Evolutionary conservation across 2,797 vertebrate species (phyloP).

Genomic region (Epinephelus awoara): DNA sequence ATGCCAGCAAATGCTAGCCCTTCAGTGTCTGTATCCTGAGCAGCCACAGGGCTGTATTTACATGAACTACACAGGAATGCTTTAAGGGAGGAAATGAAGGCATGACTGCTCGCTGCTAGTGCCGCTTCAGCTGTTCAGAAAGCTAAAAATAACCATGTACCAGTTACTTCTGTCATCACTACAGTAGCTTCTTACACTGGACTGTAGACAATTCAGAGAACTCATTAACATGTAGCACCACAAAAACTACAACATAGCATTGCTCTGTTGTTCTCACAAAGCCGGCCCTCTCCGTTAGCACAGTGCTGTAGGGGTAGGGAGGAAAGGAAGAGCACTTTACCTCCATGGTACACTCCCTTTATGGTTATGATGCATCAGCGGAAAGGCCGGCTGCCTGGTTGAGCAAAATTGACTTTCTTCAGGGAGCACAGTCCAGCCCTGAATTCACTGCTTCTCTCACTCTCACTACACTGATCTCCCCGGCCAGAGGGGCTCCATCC

Average conservation of each 20-base stretch:
- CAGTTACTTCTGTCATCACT: conserved; percentile 37
- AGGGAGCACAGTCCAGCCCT: conserved; percentile 36
- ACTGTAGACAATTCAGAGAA: conserved; percentile 33
- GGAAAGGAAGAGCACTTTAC: conserved; percentile 78
- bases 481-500: conserved; percentile 47
- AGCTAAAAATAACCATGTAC: conserved; percentile 76
- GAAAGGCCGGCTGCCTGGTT: conserved; percentile 42
- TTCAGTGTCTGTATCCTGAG: conserved; percentile 22
- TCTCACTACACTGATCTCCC: conserved; percentile 50
- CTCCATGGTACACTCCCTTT: conserved; percentile 77
- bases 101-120: conserved; percentile 36
- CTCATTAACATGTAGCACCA: conserved; percentile 24
- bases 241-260: conserved; percentile 17
- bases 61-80: conserved; percentile 47
- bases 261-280: conserved; percentile 18
- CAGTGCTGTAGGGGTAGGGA: conserved; percentile 27
- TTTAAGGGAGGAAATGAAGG: conserved; percentile 41
- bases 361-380: conserved; percentile 68
- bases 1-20: conserved; percentile 37
- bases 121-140: conserved; percentile 75
- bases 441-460: conserved; percentile 51
- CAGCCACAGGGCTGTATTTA: conserved; percentile 20
- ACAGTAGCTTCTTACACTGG: conserved; percentile 33
- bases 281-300: conserved; percentile 11
- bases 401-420: conserved; percentile 50